These are phyloP conservation scores for Endomychus coccineus DNA, from an alignment of 2,888 invertebrate species.

Conservation along the genomic window DNA sequence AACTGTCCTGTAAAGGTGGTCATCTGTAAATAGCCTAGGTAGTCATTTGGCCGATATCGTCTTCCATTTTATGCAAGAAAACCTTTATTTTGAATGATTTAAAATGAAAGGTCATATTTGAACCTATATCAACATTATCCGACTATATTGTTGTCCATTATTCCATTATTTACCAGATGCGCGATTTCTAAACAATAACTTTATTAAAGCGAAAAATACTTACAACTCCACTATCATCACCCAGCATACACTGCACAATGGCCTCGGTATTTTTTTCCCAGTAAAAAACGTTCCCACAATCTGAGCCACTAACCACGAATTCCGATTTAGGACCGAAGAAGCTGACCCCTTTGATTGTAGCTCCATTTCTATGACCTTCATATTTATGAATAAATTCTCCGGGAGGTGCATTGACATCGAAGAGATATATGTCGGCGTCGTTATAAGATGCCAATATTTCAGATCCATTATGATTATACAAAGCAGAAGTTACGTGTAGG, in stretches of 20 bases:
- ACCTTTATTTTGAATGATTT: no score
- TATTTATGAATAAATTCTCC: constrained; percentile 51
- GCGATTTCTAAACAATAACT: no score
- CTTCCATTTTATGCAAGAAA: no score
- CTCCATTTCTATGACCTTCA: constrained; percentile 58
- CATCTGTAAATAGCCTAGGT: no score
- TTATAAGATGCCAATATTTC: constrained; percentile 92
- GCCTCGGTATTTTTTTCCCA: constrained; percentile 87
- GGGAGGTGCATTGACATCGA: constrained; percentile 54
- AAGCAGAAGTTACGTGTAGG: constrained; percentile 74
- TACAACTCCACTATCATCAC: constrained; percentile 78
- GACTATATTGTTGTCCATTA: no score
- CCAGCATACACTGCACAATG: constrained; percentile 82
- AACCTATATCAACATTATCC: no score
- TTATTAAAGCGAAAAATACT: constrained; percentile 36
- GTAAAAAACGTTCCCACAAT: constrained; percentile 80
- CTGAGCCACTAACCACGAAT: constrained; percentile 87
- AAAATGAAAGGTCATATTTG: no score
- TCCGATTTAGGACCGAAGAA: constrained; percentile 90
- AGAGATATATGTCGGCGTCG: constrained; percentile 87
- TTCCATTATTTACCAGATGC: no score
- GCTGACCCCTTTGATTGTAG: constrained; percentile 83
- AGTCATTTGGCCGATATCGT: no score
- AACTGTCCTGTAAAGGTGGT: no score
- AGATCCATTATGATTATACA: constrained; percentile 85